A percentile compares a stretch with the other conserved stretches of the same genome.
These are phyloP conservation scores for Blennius ocellaris DNA, from an alignment of 2,113 vertebrate species.

Conservation along the genomic window DNA sequence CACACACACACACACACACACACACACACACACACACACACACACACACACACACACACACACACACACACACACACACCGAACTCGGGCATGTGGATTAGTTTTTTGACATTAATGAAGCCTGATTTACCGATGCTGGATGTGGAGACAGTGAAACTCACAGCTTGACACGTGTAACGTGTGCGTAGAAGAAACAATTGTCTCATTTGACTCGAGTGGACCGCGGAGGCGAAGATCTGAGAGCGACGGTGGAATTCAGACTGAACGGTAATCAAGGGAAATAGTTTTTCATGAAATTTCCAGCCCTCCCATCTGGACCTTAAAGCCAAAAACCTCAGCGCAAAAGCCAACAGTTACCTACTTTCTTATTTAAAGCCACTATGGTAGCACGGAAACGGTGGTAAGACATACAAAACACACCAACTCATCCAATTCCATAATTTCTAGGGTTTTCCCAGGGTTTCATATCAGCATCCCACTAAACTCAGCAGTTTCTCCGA, in stretches of 20 bases:
- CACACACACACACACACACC: conserved; percentile 18
- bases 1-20: no score
- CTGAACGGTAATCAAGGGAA: neutral
- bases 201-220: neutral
- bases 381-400: neutral
- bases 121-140: conserved; percentile 30
- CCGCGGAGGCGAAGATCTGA: conserved; percentile 5
- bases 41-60: no score
- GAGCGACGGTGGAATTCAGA: conserved; percentile 6
- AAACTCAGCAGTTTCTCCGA: conserved; percentile 14
- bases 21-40: no score
- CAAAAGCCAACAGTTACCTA: neutral
- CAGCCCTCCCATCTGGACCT: conserved; percentile 1
- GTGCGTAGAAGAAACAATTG: conserved; percentile 18
- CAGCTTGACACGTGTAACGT: neutral
- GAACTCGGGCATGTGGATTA: conserved; percentile 3
- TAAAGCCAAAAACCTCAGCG: conserved; percentile 8
- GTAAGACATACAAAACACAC: conserved; percentile 4
- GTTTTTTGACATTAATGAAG: conserved; percentile 44
- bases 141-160: conserved; percentile 21
- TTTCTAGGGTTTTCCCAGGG: neutral
- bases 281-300: neutral
- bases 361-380: conserved; percentile 1
- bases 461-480: neutral
- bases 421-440: conserved; percentile 7